A percentile compares a stretch with the other conserved stretches of the same genome.
Conservation (phyloP, 2,888 invertebrate genomes). For the Cordilura impudica region DNA sequence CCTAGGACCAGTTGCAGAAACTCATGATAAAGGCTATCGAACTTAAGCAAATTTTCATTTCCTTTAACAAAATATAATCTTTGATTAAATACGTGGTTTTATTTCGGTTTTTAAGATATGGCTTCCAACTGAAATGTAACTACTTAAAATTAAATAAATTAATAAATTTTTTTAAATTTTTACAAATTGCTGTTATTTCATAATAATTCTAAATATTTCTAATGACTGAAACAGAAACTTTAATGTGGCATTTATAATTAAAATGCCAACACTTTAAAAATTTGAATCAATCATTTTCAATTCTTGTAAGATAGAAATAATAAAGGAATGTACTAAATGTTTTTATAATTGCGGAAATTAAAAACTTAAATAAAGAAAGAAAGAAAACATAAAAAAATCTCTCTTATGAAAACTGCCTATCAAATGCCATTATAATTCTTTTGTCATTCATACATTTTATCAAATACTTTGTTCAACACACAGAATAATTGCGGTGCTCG, state of each 20-base stretch:
- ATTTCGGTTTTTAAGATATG: no score
- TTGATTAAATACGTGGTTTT: no score
- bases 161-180: no score
- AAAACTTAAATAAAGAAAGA: constrained; percentile 48
- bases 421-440: constrained; percentile 41
- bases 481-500: constrained; percentile 1
- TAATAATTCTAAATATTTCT: background rate
- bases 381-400: background rate
- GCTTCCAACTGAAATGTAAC: no score
- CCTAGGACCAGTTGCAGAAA: no score
- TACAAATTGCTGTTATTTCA: no score
- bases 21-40: no score
- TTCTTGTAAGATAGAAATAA: background rate
- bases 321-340: constrained; percentile 70
- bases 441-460: constrained; percentile 34
- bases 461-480: constrained; percentile 9
- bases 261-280: background rate
- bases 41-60: no score
- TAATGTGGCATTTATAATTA: no score
- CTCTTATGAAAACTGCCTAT: constrained; percentile 21
- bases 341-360: constrained; percentile 78
- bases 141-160: no score
- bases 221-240: no score
- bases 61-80: no score
- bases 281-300: constrained; percentile 30